Evolutionary conservation across 2,888 invertebrate species (phyloP).

Genomic region (Drosophila falleni): DNA sequence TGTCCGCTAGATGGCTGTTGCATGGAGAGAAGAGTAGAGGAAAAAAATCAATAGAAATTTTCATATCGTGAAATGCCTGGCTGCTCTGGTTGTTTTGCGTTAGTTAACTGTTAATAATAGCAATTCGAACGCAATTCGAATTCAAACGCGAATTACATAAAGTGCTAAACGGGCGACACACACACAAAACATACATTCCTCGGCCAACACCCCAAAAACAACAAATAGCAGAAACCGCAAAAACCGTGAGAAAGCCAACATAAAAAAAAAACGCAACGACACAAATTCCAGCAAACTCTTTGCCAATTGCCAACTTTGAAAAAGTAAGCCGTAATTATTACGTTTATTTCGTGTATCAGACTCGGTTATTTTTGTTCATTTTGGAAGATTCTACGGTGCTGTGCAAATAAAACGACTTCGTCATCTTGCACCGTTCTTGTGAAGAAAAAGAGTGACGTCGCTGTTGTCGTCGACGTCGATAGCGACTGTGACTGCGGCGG

Average conservation of each 20-base stretch:
- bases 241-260: conserved; percentile 59
- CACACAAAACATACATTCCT: conserved; percentile 62
- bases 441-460: neutral
- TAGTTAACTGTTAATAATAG: conserved; percentile 63
- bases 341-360: neutral
- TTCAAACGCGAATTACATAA: conserved; percentile 58
- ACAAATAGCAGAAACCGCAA: conserved; percentile 21
- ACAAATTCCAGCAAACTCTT: conserved; percentile 67
- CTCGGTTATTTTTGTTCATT: conserved; percentile 12
- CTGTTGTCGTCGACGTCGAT: conserved; percentile 44
- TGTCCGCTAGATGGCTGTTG: conserved; percentile 64
- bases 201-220: conserved; percentile 71
- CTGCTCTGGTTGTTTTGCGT: conserved; percentile 72
- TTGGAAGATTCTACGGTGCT: conserved; percentile 28
- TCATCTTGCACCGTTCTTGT: conserved; percentile 69
- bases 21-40: conserved; percentile 70
- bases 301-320: conserved; percentile 46
- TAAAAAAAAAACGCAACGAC: no score
- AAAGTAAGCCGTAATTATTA: conserved; percentile 58
- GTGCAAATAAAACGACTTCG: conserved; percentile 78
- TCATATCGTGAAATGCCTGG: conserved; percentile 74
- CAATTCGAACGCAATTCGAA: conserved; percentile 32
- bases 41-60: conserved; percentile 85
- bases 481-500: conserved; percentile 40
- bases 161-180: conserved; percentile 45